Percentiles rank a stretch among this genome's conserved stretches.
These are phyloP conservation scores for Trichonephila clavata DNA, from an alignment of 1,140 invertebrate species.

Conservation along the genomic window DNA sequence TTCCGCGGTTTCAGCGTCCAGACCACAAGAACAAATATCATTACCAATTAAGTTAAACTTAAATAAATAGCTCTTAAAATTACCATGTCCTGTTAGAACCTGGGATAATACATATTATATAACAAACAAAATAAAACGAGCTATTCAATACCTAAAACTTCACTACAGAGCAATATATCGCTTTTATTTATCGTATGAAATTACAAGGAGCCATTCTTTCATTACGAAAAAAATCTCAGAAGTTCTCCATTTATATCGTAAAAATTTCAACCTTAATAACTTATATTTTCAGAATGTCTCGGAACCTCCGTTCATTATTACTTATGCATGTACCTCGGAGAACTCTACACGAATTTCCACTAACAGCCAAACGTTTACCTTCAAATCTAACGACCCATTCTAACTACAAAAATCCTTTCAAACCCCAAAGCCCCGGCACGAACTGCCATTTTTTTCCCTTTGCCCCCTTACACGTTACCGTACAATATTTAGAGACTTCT, in stretches of 20 bases:
- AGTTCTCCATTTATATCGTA: background rate
- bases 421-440: background rate
- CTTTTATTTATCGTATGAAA: too few species aligned
- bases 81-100: too few species aligned
- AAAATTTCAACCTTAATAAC: background rate
- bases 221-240: background rate
- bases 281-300: background rate
- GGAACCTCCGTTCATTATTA: background rate
- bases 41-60: too few species aligned
- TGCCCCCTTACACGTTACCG: background rate
- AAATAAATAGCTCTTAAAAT: too few species aligned
- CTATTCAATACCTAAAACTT: too few species aligned
- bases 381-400: constrained; percentile 45
- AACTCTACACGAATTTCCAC: constrained; percentile 27
- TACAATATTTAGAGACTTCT: constrained; percentile 46
- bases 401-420: constrained; percentile 50
- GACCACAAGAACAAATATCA: too few species aligned
- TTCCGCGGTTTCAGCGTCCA: too few species aligned
- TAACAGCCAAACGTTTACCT: constrained; percentile 33
- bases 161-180: too few species aligned
- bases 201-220: too few species aligned
- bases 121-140: too few species aligned
- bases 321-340: background rate
- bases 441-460: constrained; percentile 38
- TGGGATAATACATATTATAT: too few species aligned